Evolutionary conservation across 2,113 vertebrate genomes (phyloP), one percentile per base, ranked within the genome.

Genomic region (Toxotes jaculatrix): DNA sequence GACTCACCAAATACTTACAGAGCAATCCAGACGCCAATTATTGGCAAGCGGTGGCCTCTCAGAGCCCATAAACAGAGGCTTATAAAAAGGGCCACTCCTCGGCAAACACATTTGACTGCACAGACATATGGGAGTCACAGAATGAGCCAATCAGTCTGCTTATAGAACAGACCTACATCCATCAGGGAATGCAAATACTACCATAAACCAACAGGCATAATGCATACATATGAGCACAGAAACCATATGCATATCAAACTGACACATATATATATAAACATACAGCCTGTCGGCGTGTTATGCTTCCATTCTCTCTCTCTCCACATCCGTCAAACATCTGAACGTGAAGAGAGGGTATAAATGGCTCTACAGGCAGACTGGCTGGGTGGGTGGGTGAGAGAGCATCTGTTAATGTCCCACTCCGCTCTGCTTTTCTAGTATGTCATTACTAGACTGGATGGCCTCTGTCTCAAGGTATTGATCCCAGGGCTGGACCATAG

Each of bases 51-150:
- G 84, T 43, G 74, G 87, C 85, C 87, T 90, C 84, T 84, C 82
- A 85, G 79, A 92, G 89, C 84, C 88, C 82, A 91, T 92, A 93
- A 93, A 92, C 89, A 89, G 73, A 82, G 57, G 82, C 88, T 87
- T 88, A 90, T 91, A 90, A 92, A 90, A 79, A 80, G 70, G 68
- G 68, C 71, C 78, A 59, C 79, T 81, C 77, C 74, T 89, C 64
- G 4, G 65, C 84, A 88, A 86, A 93, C 84, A 86, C 89, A 83
- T 77, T 77, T 79, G 72, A 80, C 79, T 82, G 84, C 84, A 83
- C 74, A 72, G 80, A 85, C 73, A 66, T 74, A 79, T 71, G 79
- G 69, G 86, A 87, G 79, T 70, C 84, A 60, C 57, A 67, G 61
- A 80, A 60, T 40, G 72, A 88, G 81, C 67, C 84, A 49, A 85